Percentiles rank a stretch among this genome's conserved stretches.
Conservation (phyloP, 2,797 vertebrate genomes). For the Silurus lanzhouensis region DNA sequence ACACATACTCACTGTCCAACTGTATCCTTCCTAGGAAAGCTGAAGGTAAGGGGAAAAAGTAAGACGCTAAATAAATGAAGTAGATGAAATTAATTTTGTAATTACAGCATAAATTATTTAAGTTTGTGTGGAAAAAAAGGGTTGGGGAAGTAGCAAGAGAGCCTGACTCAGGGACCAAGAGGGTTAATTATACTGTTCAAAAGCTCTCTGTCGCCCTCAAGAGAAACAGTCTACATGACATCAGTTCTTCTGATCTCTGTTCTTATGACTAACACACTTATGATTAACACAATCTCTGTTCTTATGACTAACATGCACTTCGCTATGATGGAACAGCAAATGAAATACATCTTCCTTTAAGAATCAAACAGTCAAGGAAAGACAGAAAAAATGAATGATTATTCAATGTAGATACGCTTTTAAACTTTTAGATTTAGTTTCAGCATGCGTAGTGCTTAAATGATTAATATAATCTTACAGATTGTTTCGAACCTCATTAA, state of each 20-base stretch:
- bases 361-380: neutral
- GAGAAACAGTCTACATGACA: conserved; percentile 69
- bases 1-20: neutral
- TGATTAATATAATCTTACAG: neutral
- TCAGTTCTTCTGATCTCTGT: conserved; percentile 75
- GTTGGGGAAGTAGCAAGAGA: conserved; percentile 26
- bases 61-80: neutral
- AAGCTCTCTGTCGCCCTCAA: conserved; percentile 62
- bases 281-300: too few relatives aligned
- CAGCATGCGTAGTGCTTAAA: neutral
- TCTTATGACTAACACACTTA: conserved; percentile 67
- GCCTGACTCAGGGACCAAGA: conserved; percentile 18
- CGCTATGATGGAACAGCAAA: conserved; percentile 61
- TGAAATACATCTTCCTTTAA: neutral
- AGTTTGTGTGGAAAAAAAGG: conserved; percentile 10
- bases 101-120: conserved; percentile 32
- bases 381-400: conserved; percentile 11
- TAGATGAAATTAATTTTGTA: conserved; percentile 13
- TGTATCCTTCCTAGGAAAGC: neutral
- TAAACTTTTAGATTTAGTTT: neutral
- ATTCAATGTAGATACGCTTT: neutral
- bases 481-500: neutral
- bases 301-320: conserved; percentile 68
- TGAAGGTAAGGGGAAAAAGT: neutral
- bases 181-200: conserved; percentile 54